Evolutionary conservation across 1,140 invertebrate species (phyloP), one percentile per base, ranked within the genome.

Genomic region (Plodia interpunctella): DNA sequence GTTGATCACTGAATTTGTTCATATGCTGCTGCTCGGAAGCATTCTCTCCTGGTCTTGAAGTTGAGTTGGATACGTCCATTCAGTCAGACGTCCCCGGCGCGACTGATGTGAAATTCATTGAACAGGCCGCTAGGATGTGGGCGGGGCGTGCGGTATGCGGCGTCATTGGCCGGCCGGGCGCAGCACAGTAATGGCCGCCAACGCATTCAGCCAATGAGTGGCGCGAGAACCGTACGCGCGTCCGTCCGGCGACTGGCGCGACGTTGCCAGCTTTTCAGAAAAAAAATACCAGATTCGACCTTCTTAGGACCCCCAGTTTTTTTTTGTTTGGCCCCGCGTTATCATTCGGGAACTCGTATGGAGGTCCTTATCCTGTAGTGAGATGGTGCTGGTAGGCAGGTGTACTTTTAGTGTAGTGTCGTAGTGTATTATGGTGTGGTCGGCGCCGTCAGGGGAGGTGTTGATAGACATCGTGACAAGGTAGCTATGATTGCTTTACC

Each of bases 251-350:
- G 62, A 76, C 69, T 68, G 73, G 72, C 63, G 83, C 85, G 83
- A 84, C 82, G 85, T 88, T 88, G 83, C 85, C 79, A 88, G 78
- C 83, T 87, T 74, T 73, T 68, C 72, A 76, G 72, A 80, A 88
- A 87, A 25, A 87, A 88, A 88, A 84, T 80, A 87, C 80, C 80
- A 84, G 80, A 86, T 86, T 87, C 83, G 83, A 87, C 83, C 85
- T 87, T 88, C 83, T 87, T 87, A 80, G 85, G 85, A 87, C 78
- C 82, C 83, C 76, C 71, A 82, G 70, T 82, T 88, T 88, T 86
- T 86, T 88, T 87, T 87, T 87, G 81, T 86, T 88, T 84, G 74
- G 77, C 76, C n/a, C n/a, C 78, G 78, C 78, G 86, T 88, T 88
- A 87, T 88, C 86, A 85, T 81, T 86, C 76, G 69, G 81, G 82